phyloP scores from a whole-genome alignment of 2,797 vertebrate genomes.

The Coranthus polyacanthus region DNA sequence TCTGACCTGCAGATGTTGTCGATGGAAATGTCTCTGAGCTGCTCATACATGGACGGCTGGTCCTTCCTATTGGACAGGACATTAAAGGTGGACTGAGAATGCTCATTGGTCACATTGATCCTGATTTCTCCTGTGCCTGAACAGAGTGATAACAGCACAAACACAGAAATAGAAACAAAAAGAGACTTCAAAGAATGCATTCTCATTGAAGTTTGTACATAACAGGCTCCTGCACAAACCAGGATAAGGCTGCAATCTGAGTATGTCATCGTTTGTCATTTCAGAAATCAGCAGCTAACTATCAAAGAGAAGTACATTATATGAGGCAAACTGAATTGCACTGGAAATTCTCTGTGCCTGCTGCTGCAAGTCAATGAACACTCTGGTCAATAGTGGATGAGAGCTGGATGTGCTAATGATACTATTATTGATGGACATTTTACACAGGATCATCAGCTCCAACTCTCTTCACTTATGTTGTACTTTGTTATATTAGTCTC shows the following conservation, averaged over 20 bases:
- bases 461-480: conserved; percentile 4
- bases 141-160: conserved; percentile 19
- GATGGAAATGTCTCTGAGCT: conserved; percentile 96
- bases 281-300: conserved; percentile 1
- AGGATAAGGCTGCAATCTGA: background rate
- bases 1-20: conserved; percentile 97
- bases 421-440: conserved; percentile 32
- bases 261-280: conserved; percentile 2
- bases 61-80: conserved; percentile 89
- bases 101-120: conserved; percentile 95
- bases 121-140: conserved; percentile 92
- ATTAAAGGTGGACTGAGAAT: conserved; percentile 91
- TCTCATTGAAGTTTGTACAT: background rate
- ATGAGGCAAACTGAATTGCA: conserved; percentile 26
- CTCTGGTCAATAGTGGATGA: conserved; percentile 54
- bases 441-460: conserved; percentile 7
- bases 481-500: background rate
- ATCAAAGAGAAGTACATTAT: conserved; percentile 1
- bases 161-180: conserved; percentile 1
- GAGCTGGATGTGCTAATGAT: conserved; percentile 7
- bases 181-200: background rate
- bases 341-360: conserved; percentile 28
- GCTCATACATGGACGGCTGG: conserved; percentile 97
- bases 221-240: background rate
- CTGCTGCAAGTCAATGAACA: conserved; percentile 38